These are phyloP conservation scores for Baryphthengus martii DNA, from an alignment of 2,113 vertebrate genomes.

Conservation along the genomic window DNA sequence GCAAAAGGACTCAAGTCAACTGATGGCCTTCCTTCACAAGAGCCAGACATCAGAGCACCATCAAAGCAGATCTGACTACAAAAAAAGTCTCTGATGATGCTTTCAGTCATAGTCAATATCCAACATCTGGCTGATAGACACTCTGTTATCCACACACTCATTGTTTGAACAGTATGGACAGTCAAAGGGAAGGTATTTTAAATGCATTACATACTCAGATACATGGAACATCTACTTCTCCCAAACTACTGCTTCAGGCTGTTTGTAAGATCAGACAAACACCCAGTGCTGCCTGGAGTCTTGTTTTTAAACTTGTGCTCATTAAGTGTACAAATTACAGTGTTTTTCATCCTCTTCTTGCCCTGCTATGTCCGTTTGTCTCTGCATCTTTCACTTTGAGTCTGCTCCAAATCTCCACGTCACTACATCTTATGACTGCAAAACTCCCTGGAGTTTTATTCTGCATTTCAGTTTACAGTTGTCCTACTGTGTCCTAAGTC, in stretches of 20 bases:
- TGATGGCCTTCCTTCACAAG: not conserved
- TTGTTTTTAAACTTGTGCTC: not conserved
- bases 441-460: not conserved
- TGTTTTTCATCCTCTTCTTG: not conserved
- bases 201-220: not conserved
- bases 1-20: not conserved
- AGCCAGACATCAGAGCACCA: not conserved
- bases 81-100: not conserved
- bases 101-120: not conserved
- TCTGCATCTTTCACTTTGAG: not conserved
- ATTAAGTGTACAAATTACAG: not conserved
- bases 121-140: not conserved
- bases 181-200: not conserved
- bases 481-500: not conserved
- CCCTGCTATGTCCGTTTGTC: not conserved
- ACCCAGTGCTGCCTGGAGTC: not conserved
- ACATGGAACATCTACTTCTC: not conserved
- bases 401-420: not conserved
- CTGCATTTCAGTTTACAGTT: not conserved
- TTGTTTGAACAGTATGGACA: not conserved
- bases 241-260: not conserved
- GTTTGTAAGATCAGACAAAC: not conserved
- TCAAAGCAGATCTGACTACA: not conserved
- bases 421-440: not conserved
- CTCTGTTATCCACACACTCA: not conserved